Percentiles rank a stretch among this genome's conserved stretches.
These are phyloP conservation scores for Platyura marginata DNA, from an alignment of 1,140 invertebrate genomes.

Conservation along the genomic window DNA sequence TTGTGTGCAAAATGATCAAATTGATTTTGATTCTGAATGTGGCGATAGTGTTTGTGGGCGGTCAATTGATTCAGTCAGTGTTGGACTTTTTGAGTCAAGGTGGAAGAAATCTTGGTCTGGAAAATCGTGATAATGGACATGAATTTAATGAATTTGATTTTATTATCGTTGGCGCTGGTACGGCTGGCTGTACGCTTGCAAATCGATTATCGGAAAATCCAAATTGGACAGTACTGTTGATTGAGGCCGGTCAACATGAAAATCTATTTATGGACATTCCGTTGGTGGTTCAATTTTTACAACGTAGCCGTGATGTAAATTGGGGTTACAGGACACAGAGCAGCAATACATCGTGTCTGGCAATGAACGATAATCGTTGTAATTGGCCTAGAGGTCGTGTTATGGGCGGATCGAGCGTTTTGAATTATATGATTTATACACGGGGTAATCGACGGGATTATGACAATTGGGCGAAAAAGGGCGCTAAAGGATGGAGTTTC, in stretches of 20 bases:
- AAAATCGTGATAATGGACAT: slow-evolving; percentile 21
- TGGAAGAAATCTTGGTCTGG: slow-evolving; percentile 9
- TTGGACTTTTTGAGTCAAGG: slow-evolving; percentile 17
- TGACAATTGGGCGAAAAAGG: slow-evolving; percentile 55
- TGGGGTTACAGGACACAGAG: slow-evolving; percentile 50
- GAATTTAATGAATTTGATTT: slow-evolving; percentile 33
- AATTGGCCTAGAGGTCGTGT: slow-evolving; percentile 60
- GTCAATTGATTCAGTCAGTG: background rate
- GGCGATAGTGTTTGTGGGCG: no score
- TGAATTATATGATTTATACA: slow-evolving; percentile 78
- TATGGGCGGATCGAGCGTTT: slow-evolving; percentile 58
- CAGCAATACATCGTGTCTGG: slow-evolving; percentile 23
- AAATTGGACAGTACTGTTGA: slow-evolving; percentile 38
- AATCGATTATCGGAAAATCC: slow-evolving; percentile 39
- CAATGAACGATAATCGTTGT: slow-evolving; percentile 33
- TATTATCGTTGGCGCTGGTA: slow-evolving; percentile 50
- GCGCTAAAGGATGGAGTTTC: slow-evolving; percentile 68
- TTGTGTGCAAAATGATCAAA: background rate
- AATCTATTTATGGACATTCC: slow-evolving; percentile 47
- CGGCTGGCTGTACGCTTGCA: slow-evolving; percentile 49
- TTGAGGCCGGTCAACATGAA: slow-evolving; percentile 45
- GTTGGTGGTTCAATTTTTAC: slow-evolving; percentile 37
- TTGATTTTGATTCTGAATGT: no score
- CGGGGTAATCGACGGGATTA: slow-evolving; percentile 56
- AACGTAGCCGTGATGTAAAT: slow-evolving; percentile 36